Evolutionary conservation across 64 coral and sea anemone species (phyloP).

Genomic region (Montipora cactus): DNA sequence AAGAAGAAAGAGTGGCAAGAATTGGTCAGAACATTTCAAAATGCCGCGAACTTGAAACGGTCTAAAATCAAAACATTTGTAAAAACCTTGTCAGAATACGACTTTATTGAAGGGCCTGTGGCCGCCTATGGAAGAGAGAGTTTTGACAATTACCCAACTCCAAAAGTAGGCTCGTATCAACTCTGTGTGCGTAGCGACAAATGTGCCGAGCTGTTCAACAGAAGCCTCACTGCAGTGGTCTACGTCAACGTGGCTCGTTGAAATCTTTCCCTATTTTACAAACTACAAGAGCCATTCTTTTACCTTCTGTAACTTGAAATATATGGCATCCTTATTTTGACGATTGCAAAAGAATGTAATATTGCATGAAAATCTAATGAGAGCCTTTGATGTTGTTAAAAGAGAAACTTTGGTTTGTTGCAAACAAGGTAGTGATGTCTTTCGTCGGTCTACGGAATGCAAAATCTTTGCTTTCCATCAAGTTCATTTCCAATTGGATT

Average conservation of each 20-base stretch:
- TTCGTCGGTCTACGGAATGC: too few relatives aligned
- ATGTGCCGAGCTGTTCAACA: conserved; percentile 16
- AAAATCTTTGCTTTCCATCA: too few relatives aligned
- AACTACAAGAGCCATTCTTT: too few relatives aligned
- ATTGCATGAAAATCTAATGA: too few relatives aligned
- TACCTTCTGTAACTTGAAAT: too few relatives aligned
- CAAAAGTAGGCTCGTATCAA: not conserved
- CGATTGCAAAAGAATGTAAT: too few relatives aligned
- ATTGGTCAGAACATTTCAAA: conserved; percentile 11
- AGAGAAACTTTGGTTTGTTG: too few relatives aligned
- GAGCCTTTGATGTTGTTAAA: too few relatives aligned
- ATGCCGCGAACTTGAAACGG: not conserved
- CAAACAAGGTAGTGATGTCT: too few relatives aligned
- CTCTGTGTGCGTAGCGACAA: conserved; percentile 34
- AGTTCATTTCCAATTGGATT: too few relatives aligned
- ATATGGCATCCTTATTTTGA: too few relatives aligned
- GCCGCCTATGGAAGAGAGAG: not conserved
- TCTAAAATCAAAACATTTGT: not conserved
- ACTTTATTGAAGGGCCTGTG: conserved; percentile 74
- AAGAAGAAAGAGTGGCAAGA: conserved; percentile 6
- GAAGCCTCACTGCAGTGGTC: conserved; percentile 15
- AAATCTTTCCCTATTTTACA: not conserved
- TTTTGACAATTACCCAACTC: too few relatives aligned
- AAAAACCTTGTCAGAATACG: not conserved
- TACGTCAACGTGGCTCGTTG: not conserved